phyloP scores from a whole-genome alignment of 2,888 invertebrate species.

The Tryphoninae sp. region DNA sequence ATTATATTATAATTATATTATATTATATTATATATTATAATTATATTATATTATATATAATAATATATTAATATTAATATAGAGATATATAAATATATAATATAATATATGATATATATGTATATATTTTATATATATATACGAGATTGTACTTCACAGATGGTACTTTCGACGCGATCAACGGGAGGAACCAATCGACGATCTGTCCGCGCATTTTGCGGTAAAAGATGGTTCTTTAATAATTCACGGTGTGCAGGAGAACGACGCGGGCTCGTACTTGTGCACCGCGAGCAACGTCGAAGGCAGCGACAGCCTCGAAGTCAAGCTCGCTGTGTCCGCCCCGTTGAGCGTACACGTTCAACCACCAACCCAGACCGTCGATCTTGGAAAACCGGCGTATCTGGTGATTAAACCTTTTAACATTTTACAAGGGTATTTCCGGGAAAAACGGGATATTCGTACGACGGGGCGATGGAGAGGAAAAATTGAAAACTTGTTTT shows the following conservation, averaged over 20 bases:
- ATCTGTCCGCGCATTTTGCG: conserved; percentile 81
- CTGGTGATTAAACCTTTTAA: conserved; percentile 78
- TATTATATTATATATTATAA: too few species aligned
- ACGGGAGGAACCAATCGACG: conserved; percentile 82
- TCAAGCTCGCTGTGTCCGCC: conserved; percentile 81
- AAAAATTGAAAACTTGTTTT: too few species aligned
- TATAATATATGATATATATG: neutral
- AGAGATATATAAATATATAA: neutral
- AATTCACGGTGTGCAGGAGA: conserved; percentile 82
- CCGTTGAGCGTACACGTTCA: conserved; percentile 80
- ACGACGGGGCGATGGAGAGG: too few species aligned
- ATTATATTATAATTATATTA: too few species aligned
- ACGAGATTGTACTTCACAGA: conserved; percentile 71
- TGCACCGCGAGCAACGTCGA: conserved; percentile 83
- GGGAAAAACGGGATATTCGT: too few species aligned
- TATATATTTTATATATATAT: neutral
- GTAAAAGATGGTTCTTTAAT: conserved; percentile 83
- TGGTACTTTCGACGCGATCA: conserved; percentile 82
- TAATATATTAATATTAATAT: neutral
- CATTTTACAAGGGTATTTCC: neutral
- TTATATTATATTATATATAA: too few species aligned
- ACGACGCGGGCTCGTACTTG: conserved; percentile 82
- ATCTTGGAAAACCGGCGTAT: conserved; percentile 82
- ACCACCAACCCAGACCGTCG: conserved; percentile 81
- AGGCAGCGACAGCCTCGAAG: conserved; percentile 83